These are phyloP conservation scores for Heterodera filipjevi DNA, from an alignment of 2,888 invertebrate genomes.

Conservation along the genomic window DNA sequence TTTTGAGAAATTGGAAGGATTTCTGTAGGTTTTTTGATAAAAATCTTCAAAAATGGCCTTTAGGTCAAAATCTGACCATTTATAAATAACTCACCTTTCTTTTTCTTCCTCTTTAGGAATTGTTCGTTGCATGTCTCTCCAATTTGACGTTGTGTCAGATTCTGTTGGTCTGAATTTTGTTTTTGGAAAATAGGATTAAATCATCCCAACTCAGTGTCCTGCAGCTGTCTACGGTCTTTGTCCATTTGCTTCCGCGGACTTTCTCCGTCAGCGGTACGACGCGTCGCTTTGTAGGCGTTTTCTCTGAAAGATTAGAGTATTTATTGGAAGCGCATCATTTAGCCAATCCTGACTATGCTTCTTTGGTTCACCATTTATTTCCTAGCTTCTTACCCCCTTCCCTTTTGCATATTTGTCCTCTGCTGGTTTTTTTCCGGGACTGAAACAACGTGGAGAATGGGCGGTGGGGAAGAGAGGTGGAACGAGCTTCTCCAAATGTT, in stretches of 20 bases:
- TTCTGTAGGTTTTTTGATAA: too few species aligned
- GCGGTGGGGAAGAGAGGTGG: too few species aligned
- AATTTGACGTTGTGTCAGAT: neutral
- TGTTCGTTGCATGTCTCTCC: slow-evolving; percentile 4
- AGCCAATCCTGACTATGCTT: too few species aligned
- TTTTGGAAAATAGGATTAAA: neutral
- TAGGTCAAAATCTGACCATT: too few species aligned
- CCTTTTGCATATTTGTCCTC: too few species aligned
- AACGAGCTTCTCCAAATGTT: too few species aligned
- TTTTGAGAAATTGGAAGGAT: too few species aligned
- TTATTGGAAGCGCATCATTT: neutral
- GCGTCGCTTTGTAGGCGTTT: slow-evolving; percentile 3
- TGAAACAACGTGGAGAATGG: too few species aligned
- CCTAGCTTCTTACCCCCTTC: too few species aligned
- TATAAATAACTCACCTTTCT: neutral
- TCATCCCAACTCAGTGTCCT: neutral
- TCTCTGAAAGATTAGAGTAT: neutral
- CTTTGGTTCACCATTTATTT: too few species aligned
- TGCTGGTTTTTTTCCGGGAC: too few species aligned
- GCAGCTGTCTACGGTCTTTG: neutral
- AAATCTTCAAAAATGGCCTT: too few species aligned
- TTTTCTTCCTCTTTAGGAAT: neutral
- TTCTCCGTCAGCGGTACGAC: neutral
- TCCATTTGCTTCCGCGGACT: neutral
- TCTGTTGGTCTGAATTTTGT: slow-evolving; percentile 7